phyloP scores from a whole-genome alignment of 2,888 invertebrate species.

The Petrolisthes cinctipes region DNA sequence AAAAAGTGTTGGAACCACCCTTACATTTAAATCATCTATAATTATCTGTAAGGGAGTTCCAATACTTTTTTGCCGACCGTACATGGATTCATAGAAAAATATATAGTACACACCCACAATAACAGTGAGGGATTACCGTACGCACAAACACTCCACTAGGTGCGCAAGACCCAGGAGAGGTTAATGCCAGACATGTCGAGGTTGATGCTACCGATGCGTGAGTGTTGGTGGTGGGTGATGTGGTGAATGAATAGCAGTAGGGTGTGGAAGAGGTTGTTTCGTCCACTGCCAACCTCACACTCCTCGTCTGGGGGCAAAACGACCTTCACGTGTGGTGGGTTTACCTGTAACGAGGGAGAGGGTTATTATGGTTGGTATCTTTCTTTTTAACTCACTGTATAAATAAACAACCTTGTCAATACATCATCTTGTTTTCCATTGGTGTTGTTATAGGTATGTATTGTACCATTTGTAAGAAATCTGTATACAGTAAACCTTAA shows the following conservation, averaged over 20 bases:
- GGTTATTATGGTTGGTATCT: background rate
- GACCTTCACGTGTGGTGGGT: constrained; percentile 62
- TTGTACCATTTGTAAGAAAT: too few species aligned
- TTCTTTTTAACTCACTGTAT: background rate
- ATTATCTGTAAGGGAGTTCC: too few species aligned
- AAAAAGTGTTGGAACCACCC: too few species aligned
- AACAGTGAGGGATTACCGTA: too few species aligned
- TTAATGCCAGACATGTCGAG: constrained; percentile 62
- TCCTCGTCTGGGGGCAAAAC: constrained; percentile 59
- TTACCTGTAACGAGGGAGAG: constrained; percentile 39
- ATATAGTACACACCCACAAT: too few species aligned
- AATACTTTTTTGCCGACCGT: too few species aligned
- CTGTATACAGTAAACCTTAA: too few species aligned
- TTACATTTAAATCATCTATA: too few species aligned
- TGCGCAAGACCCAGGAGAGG: constrained; percentile 60
- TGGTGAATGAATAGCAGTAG: constrained; percentile 80
- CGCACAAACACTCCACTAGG: background rate
- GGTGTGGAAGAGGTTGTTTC: constrained; percentile 90
- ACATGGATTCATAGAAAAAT: too few species aligned
- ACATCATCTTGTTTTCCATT: background rate
- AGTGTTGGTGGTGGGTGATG: constrained; percentile 59
- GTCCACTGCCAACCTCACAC: constrained; percentile 75
- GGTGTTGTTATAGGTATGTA: too few species aligned
- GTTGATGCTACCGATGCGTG: constrained; percentile 61
- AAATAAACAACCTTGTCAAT: background rate